phyloP scores from a whole-genome alignment of 2,113 vertebrate species.

The Triplophysa siluroides region DNA sequence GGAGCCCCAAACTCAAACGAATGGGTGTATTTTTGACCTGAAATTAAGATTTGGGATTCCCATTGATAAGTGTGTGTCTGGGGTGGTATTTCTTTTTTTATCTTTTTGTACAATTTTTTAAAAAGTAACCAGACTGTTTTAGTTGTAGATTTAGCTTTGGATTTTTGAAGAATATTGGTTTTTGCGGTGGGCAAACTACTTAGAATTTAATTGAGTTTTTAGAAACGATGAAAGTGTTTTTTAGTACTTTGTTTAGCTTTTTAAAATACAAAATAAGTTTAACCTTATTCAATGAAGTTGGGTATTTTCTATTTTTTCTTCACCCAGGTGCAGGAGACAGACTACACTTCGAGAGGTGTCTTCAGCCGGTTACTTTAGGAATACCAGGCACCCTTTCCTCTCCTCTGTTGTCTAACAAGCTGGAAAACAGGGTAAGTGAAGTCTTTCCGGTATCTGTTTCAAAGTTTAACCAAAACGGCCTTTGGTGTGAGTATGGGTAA shows the following conservation, averaged over 20 bases:
- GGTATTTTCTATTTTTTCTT: constrained; percentile 31
- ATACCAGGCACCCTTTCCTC: constrained; percentile 49
- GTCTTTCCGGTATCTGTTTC: constrained; percentile 51
- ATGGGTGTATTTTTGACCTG: constrained; percentile 66
- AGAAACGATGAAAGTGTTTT: constrained; percentile 17
- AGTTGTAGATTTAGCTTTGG: constrained; percentile 35
- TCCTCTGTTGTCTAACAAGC: constrained; percentile 48
- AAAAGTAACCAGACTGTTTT: constrained; percentile 44
- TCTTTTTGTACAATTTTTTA: constrained; percentile 46
- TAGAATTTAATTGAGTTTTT: constrained; percentile 42
- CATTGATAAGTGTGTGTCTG: constrained; percentile 60
- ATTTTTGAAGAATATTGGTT: constrained; percentile 34
- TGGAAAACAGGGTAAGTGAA: constrained; percentile 65
- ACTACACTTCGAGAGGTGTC: constrained; percentile 42
- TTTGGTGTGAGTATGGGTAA: constrained; percentile 53
- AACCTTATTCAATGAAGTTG: constrained; percentile 42
- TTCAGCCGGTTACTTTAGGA: constrained; percentile 44
- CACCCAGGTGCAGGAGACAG: constrained; percentile 49
- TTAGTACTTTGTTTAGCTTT: constrained; percentile 24
- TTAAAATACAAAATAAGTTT: constrained; percentile 37
- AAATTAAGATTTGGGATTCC: constrained; percentile 60
- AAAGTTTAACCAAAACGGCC: constrained; percentile 54
- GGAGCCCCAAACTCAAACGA: constrained; percentile 58
- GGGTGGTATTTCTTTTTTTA: constrained; percentile 48
- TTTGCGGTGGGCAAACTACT: constrained; percentile 31